These are phyloP conservation scores for Chrysodeixis includens DNA, from an alignment of 2,888 invertebrate genomes.

Conservation along the genomic window DNA sequence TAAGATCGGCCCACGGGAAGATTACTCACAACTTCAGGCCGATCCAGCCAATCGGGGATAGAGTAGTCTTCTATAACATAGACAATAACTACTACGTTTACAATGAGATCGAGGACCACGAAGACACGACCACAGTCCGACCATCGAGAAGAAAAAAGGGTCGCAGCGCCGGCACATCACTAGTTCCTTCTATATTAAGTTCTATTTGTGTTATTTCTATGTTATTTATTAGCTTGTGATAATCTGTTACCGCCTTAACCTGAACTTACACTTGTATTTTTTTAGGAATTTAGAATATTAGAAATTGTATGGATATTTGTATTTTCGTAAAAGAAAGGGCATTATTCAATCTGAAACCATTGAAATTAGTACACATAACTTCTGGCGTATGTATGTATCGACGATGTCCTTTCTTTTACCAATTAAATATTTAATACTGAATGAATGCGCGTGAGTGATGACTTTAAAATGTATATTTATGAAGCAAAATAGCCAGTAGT, in stretches of 20 bases:
- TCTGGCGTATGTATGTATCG: neutral
- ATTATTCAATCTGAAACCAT: neutral
- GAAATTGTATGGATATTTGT: constrained; percentile 6
- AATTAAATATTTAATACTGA: neutral
- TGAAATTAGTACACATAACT: neutral
- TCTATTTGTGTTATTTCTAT: constrained; percentile 49
- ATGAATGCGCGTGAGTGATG: neutral
- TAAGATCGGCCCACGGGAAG: constrained; percentile 91
- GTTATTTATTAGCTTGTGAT: constrained; percentile 48
- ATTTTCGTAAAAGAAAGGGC: constrained; percentile 9
- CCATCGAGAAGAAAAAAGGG: constrained; percentile 67
- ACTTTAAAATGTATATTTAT: neutral
- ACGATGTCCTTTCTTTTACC: neutral
- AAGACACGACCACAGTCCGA: constrained; percentile 62
- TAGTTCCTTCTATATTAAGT: constrained; percentile 34
- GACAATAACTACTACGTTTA: constrained; percentile 83
- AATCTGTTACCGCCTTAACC: constrained; percentile 29
- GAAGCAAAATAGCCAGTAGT: constrained; percentile 1
- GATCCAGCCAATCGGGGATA: constrained; percentile 93
- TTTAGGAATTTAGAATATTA: constrained; percentile 28
- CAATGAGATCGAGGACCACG: constrained; percentile 80
- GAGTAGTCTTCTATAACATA: constrained; percentile 90
- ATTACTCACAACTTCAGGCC: constrained; percentile 95
- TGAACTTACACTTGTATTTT: constrained; percentile 27
- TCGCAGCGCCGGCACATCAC: constrained; percentile 53